Conservation (phyloP, 2,888 invertebrate species). For the Biston betularia region DNA sequence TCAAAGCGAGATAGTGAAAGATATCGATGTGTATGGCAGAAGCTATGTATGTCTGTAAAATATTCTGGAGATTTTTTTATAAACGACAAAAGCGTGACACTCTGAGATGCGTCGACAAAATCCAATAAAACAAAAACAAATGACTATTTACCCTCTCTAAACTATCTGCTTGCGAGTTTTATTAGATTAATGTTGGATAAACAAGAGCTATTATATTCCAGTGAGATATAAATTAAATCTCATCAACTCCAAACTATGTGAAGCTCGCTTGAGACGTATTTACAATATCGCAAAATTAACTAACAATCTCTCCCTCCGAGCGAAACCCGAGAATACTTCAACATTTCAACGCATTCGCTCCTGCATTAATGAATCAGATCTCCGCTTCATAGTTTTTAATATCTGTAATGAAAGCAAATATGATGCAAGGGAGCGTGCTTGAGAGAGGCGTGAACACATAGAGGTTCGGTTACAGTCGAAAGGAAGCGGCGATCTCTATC, state of each 20-base stretch:
- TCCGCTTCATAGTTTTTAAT: constrained; percentile 75
- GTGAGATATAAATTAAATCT: constrained; percentile 15
- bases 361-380: constrained; percentile 66
- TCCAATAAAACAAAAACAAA: too few species aligned
- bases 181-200: not conserved
- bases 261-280: constrained; percentile 4
- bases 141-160: not conserved
- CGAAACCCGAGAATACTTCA: constrained; percentile 25
- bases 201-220: not conserved
- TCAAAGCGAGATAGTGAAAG: too few species aligned
- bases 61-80: too few species aligned
- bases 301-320: constrained; percentile 13
- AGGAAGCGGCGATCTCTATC: constrained; percentile 11
- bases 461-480: constrained; percentile 40
- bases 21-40: too few species aligned
- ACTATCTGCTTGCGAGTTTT: not conserved
- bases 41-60: too few species aligned
- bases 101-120: too few species aligned
- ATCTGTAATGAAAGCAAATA: constrained; percentile 83
- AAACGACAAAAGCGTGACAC: too few species aligned
- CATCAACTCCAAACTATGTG: constrained; percentile 10
- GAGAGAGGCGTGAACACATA: constrained; percentile 57
- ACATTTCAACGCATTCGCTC: constrained; percentile 28
- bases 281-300: constrained; percentile 18
- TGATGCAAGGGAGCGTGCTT: constrained; percentile 64